Percentiles rank a stretch among this genome's conserved stretches.
Conservation (phyloP, 2,888 invertebrate genomes). For the Conomelus anceps region DNA sequence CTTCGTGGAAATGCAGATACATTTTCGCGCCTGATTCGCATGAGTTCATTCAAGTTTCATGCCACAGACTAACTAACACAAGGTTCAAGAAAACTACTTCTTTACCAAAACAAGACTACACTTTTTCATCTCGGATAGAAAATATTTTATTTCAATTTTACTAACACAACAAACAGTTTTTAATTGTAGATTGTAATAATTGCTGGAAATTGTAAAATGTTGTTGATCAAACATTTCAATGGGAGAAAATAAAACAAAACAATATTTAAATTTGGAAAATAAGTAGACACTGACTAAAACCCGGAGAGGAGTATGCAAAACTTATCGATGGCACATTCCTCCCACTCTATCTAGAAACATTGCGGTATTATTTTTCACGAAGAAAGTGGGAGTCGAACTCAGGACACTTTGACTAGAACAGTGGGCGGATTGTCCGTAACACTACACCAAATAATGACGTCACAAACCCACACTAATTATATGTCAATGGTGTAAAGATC, state of each 20-base stretch:
- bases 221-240: neutral
- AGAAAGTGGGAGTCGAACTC: neutral
- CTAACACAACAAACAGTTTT: too few species aligned
- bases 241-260: neutral
- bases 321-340: neutral
- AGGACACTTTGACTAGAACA: neutral
- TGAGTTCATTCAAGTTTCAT: too few species aligned
- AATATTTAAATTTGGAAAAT: neutral
- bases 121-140: too few species aligned
- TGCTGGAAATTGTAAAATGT: too few species aligned
- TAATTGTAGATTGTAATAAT: too few species aligned
- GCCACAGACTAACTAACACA: too few species aligned
- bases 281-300: neutral
- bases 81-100: too few species aligned
- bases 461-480: neutral
- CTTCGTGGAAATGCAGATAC: too few species aligned
- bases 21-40: too few species aligned
- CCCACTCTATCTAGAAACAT: neutral
- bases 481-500: neutral
- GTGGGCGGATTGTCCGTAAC: neutral
- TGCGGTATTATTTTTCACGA: neutral
- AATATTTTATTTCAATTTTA: too few species aligned
- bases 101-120: too few species aligned
- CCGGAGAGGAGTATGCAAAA: neutral
- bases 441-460: neutral